Evolutionary conservation across 2,888 invertebrate genomes (phyloP), one percentile per base, ranked within the genome.

Genomic region (Leucoma salicis): DNA sequence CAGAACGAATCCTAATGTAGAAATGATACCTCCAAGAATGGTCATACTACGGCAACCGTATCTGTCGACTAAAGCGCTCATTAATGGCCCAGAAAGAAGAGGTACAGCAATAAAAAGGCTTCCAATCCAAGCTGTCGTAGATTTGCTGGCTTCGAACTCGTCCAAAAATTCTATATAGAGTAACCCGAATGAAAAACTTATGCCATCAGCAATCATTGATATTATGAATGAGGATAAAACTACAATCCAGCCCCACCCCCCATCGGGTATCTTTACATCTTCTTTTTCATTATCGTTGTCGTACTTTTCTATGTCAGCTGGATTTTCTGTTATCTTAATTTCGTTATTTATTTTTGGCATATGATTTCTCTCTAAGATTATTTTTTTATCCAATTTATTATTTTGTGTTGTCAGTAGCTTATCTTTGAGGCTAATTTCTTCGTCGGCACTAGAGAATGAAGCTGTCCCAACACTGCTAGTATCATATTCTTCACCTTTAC

Each of bases 111-210:
- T 94, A 69, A 98, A 97, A 11, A 98, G 79, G 37, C 96, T 96
- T 1, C 97, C 97, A 46, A 97, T 95, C 95, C 96, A 95, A 1
- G 97, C 95, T 0, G 98, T 97, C 32, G 94, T 95, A 3, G 96
- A 93, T 63, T 96, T 95, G 29, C 94, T 94, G 18, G 95, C 94
- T 41, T 92, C 86, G 73, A 97, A 98, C 66, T 96, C 94, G 33
- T 93, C 90, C 32, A 96, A 85, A 63, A 98, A 94, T 66, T 97
- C 94, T 0, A 95, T 94, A 70, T 95, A 97, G 6, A 98, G 90
- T 12, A 98, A 88, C 0, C 98, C 99, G 75, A 98, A 98, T 1
- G 97, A 96, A 76, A 98, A 97, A 36, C 96, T 96, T 42, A 98
- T 93, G 0, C 98, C 98, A 78, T 98, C 98, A 27, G 97, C 96